These are phyloP conservation scores for Drosophila borealis DNA, from an alignment of 2,888 invertebrate species.

Conservation along the genomic window DNA sequence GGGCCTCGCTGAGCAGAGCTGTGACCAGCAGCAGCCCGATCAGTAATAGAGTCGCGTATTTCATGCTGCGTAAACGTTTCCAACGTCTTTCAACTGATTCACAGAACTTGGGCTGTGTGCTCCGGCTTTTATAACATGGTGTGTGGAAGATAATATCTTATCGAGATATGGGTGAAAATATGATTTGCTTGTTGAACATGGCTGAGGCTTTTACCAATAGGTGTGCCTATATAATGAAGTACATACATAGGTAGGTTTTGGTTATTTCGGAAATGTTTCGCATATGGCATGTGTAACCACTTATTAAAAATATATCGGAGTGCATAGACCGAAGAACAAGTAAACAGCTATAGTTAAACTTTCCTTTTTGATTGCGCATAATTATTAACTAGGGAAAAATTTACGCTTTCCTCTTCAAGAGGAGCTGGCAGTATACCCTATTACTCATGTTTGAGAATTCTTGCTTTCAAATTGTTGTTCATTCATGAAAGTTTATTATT, in stretches of 20 bases:
- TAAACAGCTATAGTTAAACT: background rate
- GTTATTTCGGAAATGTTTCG: conserved; percentile 20
- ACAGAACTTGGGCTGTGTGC: background rate
- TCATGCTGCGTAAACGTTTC: conserved; percentile 45
- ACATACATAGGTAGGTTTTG: background rate
- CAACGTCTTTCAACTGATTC: conserved; percentile 16
- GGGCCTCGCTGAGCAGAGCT: conserved; percentile 32
- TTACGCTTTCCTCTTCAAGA: no score
- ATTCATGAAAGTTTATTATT: no score
- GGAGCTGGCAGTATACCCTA: no score
- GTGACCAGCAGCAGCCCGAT: conserved; percentile 52
- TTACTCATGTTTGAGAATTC: no score
- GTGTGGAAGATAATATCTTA: conserved; percentile 43
- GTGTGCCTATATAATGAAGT: conserved; percentile 45
- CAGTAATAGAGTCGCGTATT: conserved; percentile 45
- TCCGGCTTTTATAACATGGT: conserved; percentile 45
- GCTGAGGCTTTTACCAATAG: conserved; percentile 17
- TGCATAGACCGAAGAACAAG: background rate
- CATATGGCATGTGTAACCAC: background rate
- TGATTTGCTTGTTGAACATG: conserved; percentile 62
- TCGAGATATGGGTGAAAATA: conserved; percentile 40
- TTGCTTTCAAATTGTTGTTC: no score
- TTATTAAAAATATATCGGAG: no score
- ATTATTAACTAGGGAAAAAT: no score
- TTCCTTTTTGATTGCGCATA: no score